Conservation (phyloP, 2,888 invertebrate genomes). For the Melieria picta region DNA sequence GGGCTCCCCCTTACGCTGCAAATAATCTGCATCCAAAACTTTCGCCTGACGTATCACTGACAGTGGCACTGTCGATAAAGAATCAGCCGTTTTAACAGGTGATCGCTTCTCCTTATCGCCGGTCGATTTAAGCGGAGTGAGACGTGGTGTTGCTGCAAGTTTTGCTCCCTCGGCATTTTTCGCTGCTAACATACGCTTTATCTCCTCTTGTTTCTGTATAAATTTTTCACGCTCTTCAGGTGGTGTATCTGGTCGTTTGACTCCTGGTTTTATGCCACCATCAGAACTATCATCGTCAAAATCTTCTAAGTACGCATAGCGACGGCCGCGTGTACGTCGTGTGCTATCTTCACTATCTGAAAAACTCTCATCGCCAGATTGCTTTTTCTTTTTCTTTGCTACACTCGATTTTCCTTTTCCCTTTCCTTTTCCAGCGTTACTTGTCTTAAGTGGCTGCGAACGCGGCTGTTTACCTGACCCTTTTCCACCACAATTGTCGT, state of each 20-base stretch:
- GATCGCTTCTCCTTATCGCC: slow-evolving; percentile 53
- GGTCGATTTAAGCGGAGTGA: slow-evolving; percentile 58
- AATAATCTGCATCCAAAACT: slow-evolving; percentile 63
- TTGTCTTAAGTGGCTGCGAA: slow-evolving; percentile 54
- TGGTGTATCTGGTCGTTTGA: slow-evolving; percentile 65
- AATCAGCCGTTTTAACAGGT: slow-evolving; percentile 55
- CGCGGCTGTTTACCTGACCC: slow-evolving; percentile 60
- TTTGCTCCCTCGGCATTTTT: slow-evolving; percentile 65
- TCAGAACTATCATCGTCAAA: slow-evolving; percentile 66
- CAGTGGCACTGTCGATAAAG: slow-evolving; percentile 63
- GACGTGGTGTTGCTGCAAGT: slow-evolving; percentile 59
- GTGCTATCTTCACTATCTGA: slow-evolving; percentile 68
- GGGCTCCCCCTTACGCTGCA: slow-evolving; percentile 63
- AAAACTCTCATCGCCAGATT: slow-evolving; percentile 71
- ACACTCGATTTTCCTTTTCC: slow-evolving; percentile 46
- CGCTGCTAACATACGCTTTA: slow-evolving; percentile 65
- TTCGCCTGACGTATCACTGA: slow-evolving; percentile 66
- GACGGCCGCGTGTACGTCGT: slow-evolving; percentile 61
- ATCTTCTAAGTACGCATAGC: slow-evolving; percentile 64
- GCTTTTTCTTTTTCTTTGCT: slow-evolving; percentile 53
- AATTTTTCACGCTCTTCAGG: slow-evolving; percentile 66
- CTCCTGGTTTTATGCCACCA: slow-evolving; percentile 66
- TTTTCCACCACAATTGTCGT: slow-evolving; percentile 59
- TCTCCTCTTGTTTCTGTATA: slow-evolving; percentile 65
- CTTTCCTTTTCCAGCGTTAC: slow-evolving; percentile 42